Evolutionary conservation across 2,888 invertebrate genomes (phyloP).

Genomic region (Philaethria dido): DNA sequence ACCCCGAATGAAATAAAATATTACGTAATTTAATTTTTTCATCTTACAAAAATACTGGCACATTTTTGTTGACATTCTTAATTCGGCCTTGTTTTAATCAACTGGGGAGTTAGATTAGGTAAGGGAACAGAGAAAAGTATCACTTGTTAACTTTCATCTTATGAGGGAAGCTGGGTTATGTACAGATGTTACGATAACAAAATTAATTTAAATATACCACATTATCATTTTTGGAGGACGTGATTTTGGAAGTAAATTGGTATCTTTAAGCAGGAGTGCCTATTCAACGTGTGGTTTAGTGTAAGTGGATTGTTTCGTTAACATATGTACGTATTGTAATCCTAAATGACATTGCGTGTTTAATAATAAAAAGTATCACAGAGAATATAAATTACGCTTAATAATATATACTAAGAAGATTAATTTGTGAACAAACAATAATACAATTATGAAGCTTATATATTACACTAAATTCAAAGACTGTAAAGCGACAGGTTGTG

Average conservation of each 20-base stretch:
- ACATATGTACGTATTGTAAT: conserved; percentile 10
- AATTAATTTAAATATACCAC: conserved; percentile 45
- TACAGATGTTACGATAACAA: conserved; percentile 45
- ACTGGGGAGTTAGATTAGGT: conserved; percentile 25
- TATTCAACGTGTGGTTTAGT: conserved; percentile 37
- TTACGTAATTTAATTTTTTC: conserved; percentile 47
- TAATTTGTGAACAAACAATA: no score
- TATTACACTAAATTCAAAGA: no score
- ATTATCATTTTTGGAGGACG: conserved; percentile 44
- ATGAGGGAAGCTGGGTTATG: conserved; percentile 36
- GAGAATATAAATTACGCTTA: background rate
- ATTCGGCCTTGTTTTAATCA: conserved; percentile 47
- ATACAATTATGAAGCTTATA: no score
- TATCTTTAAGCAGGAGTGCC: conserved; percentile 29
- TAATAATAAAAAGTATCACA: background rate
- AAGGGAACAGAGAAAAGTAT: conserved; percentile 31
- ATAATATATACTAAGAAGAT: no score
- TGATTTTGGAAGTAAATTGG: conserved; percentile 32
- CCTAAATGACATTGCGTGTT: background rate
- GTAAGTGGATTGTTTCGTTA: conserved; percentile 32
- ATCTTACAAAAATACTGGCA: conserved; percentile 32
- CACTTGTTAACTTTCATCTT: conserved; percentile 43
- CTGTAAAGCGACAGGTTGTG: no score
- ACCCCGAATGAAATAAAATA: conserved; percentile 41
- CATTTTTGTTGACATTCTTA: conserved; percentile 45